Conservation (phyloP, 2,797 vertebrate species). For the Liparis tanakae region DNA sequence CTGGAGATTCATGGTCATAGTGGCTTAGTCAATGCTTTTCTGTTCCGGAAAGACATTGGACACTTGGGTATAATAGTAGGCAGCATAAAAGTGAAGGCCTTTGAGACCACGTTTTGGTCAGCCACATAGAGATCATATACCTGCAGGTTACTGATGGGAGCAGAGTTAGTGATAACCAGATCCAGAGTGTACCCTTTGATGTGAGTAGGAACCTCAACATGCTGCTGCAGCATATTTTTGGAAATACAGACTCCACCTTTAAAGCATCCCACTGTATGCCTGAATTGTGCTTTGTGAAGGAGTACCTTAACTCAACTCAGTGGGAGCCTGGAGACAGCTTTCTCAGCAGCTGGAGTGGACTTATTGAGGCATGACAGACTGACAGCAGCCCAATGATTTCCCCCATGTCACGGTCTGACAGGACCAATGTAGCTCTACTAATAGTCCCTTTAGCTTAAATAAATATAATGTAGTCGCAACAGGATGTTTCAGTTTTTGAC, state of each 20-base stretch:
- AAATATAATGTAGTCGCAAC: background rate
- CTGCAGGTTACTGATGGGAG: too few relatives aligned
- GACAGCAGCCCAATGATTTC: constrained; percentile 1
- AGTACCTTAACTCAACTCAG: constrained; percentile 16
- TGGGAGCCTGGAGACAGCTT: constrained; percentile 9
- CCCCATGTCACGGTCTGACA: constrained; percentile 28
- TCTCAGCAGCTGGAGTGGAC: background rate
- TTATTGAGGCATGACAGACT: constrained; percentile 30
- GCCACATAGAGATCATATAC: too few relatives aligned
- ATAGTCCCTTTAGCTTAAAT: background rate
- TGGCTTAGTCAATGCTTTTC: too few relatives aligned
- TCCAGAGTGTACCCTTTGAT: too few relatives aligned
- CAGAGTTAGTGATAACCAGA: too few relatives aligned
- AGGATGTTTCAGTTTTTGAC: background rate
- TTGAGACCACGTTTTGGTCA: too few relatives aligned
- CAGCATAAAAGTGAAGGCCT: too few relatives aligned
- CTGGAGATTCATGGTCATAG: too few relatives aligned
- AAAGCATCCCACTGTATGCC: constrained; percentile 8
- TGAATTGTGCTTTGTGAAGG: constrained; percentile 32
- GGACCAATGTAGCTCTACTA: constrained; percentile 3
- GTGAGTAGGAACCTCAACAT: too few relatives aligned
- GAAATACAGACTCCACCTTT: background rate
- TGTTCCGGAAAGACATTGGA: too few relatives aligned
- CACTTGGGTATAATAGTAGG: too few relatives aligned
- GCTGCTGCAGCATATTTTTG: too few relatives aligned